Evolutionary conservation across 1,140 invertebrate species (phyloP).

Genomic region (Tetramorium parvispinum): DNA sequence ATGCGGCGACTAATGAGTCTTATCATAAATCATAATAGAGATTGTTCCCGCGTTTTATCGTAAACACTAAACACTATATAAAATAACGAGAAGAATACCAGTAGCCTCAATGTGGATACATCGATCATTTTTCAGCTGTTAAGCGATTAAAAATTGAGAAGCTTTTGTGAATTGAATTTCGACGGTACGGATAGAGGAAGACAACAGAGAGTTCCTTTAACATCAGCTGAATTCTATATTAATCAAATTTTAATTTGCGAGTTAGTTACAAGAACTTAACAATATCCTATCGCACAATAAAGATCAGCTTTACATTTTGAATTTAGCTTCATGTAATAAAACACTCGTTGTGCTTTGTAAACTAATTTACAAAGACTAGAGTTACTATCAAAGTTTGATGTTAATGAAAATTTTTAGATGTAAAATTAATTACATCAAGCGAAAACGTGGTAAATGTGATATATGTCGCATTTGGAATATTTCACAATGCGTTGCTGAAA

Average conservation of each 20-base stretch:
- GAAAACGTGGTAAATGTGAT: neutral
- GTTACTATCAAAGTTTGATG: neutral
- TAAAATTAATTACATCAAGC: slow-evolving; percentile 23
- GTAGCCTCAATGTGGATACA: slow-evolving; percentile 14
- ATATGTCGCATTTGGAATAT: neutral
- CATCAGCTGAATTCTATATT: neutral
- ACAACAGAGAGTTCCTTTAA: neutral
- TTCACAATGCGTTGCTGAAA: slow-evolving; percentile 51
- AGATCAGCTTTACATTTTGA: slow-evolving; percentile 17
- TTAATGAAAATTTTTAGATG: slow-evolving; percentile 5
- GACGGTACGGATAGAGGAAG: neutral
- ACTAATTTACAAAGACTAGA: neutral
- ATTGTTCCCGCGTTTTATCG: slow-evolving; percentile 16
- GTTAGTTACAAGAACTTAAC: slow-evolving; percentile 25
- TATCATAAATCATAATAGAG: slow-evolving; percentile 55
- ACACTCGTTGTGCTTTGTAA: neutral
- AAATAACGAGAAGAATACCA: slow-evolving; percentile 27
- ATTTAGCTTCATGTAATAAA: slow-evolving; percentile 23
- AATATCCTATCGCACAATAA: neutral
- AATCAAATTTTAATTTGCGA: slow-evolving; percentile 43
- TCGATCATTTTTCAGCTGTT: slow-evolving; percentile 27
- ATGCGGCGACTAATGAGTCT: slow-evolving; percentile 41
- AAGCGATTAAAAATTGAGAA: slow-evolving; percentile 31
- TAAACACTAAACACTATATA: slow-evolving; percentile 1
- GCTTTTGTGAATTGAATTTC: slow-evolving; percentile 7